Base-by-base conservation (phyloP, 2,113 vertebrate genomes). In the Anarhynchus alexandrinus region DNA sequence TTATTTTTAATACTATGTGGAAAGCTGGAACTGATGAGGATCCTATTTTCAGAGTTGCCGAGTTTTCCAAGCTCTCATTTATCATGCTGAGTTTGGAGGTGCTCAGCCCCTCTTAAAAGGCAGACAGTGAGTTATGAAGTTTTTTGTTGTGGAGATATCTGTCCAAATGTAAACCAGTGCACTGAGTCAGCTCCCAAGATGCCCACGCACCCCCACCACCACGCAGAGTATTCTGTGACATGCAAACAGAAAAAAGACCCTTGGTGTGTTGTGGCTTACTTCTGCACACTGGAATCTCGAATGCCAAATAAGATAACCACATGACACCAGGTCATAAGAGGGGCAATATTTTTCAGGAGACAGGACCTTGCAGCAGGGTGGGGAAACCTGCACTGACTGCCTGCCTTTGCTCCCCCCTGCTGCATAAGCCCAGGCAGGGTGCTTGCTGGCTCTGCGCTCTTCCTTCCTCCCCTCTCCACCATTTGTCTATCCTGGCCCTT, bases 201-300 rank as follows among this genome's bases (percentile, higher is more conserved):
- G 34, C 55, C 34, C 54, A 12, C 16, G 1, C 6, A 2, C 26
- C 69, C 66, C 52, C 18, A 76, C 25, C 45, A 36, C 19, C 0
- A 42, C 40, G 12, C 11, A 51, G 55, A 66, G 26, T 10, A 38
- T 47, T 69, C n/a, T 64, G 29, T 72, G 34, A 57, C 20, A 43
- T 0, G 0, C 21, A 72, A 88, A 27, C 6, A 76, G 25, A 59
- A 36, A 51, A 58, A 36, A 2, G n/a, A 1, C 16, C 16, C 26
- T n/a, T 47, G 43, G 15, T 21, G 11, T 10, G 27, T n/a, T 38
- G 17, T 40, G 18, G 36, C 30, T 90, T 30, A 21, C 14, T 65
- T 42, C 32, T 29, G 10, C 20, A 14, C 29, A 34, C 59, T 1
- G 2, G 52, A 55, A 82, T 59, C 61, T 69, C 49, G 74, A 73